Evolutionary conservation across 2,888 invertebrate species (phyloP).

Genomic region (Eristalis intricaria): DNA sequence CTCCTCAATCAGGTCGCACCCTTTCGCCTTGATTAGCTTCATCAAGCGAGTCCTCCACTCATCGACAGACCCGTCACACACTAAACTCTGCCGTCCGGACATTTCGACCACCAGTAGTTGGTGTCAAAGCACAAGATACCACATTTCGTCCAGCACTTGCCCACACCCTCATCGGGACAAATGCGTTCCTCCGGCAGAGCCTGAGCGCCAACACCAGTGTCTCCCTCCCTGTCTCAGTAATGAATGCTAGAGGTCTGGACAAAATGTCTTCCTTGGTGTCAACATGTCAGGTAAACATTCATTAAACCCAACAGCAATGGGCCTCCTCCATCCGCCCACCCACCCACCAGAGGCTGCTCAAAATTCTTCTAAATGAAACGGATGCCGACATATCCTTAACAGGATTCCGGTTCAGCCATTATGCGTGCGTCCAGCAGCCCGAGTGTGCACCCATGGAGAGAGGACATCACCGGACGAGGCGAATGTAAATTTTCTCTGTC

Average conservation of each 20-base stretch:
- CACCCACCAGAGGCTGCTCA: background rate
- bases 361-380: conserved; percentile 9
- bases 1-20: background rate
- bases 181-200: background rate
- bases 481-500: conserved; percentile 50
- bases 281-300: conserved; percentile 51
- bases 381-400: conserved; percentile 23
- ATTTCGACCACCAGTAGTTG: background rate
- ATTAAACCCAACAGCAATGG: conserved; percentile 35
- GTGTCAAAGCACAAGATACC: background rate
- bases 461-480: conserved; percentile 20
- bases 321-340: conserved; percentile 9
- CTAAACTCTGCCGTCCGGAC: background rate
- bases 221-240: conserved; percentile 1
- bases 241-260: conserved; percentile 4
- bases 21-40: background rate
- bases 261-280: conserved; percentile 40
- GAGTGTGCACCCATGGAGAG: conserved; percentile 12
- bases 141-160: background rate
- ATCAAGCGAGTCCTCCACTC: background rate
- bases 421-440: conserved; percentile 32
- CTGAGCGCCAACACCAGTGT: background rate
- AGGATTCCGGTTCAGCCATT: conserved; percentile 34
- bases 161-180: background rate
- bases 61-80: background rate